Conservation (phyloP, 35 echinoderm and acorn worm species). For the Ophiothrix spiculata region DNA sequence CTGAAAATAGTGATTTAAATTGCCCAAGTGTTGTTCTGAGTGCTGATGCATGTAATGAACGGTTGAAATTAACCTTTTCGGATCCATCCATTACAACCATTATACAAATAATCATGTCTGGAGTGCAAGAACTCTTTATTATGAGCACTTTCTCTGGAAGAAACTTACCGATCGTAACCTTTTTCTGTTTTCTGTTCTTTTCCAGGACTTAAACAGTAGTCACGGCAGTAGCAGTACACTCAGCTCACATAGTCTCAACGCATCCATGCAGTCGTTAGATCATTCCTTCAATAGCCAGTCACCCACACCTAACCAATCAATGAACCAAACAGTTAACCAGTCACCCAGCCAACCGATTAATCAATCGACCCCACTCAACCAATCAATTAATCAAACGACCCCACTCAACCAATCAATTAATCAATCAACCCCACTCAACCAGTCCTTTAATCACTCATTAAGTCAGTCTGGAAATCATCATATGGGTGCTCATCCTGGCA, state of each 20-base stretch:
- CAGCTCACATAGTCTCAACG: neutral
- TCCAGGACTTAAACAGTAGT: constrained; percentile 63
- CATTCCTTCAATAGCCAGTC: neutral
- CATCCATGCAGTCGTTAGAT: neutral
- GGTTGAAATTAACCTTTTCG: neutral
- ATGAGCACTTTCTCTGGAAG: neutral
- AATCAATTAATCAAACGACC: too few relatives aligned
- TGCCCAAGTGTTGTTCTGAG: neutral
- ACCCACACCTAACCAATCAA: neutral
- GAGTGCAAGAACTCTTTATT: neutral
- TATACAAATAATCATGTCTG: neutral
- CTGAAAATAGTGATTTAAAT: too few relatives aligned
- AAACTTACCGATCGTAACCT: too few relatives aligned
- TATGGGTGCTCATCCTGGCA: neutral
- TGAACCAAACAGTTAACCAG: neutral
- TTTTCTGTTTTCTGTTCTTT: constrained; percentile 14
- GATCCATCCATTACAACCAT: neutral
- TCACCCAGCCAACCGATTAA: constrained; percentile 21
- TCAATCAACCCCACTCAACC: constrained; percentile 20
- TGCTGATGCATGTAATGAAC: neutral
- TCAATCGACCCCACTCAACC: too few relatives aligned
- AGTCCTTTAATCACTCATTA: constrained; percentile 52
- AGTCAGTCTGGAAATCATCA: constrained; percentile 26
- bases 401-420: too few relatives aligned
- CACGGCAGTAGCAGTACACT: constrained; percentile 37